Evolutionary conservation across 2,113 vertebrate genomes (phyloP).

Genomic region (Pogona vitticeps): DNA sequence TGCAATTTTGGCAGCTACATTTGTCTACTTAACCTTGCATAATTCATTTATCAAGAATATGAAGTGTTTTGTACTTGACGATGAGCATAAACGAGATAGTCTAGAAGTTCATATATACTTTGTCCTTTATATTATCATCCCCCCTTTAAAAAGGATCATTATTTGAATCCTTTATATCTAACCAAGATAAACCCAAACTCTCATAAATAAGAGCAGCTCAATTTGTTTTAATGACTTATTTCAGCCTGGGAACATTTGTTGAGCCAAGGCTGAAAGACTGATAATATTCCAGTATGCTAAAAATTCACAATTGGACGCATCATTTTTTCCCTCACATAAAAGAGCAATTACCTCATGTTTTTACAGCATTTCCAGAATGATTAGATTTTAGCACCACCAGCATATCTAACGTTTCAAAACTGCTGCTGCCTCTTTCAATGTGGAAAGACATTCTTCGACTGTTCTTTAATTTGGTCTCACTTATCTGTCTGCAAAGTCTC

Average conservation of each 20-base stretch:
- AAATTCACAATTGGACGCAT: conserved; percentile 72
- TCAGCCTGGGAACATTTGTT: conserved; percentile 67
- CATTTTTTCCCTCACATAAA: conserved; percentile 74
- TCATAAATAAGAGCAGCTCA: conserved; percentile 71
- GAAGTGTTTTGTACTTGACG: conserved; percentile 62
- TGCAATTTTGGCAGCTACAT: conserved; percentile 52
- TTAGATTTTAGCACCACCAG: conserved; percentile 68
- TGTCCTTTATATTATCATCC: conserved; percentile 64
- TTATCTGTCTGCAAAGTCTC: conserved; percentile 72
- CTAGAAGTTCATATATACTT: conserved; percentile 61
- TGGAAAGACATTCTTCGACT: conserved; percentile 62
- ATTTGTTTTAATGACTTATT: conserved; percentile 69
- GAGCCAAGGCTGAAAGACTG: conserved; percentile 47
- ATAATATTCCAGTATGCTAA: conserved; percentile 69
- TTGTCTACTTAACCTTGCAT: conserved; percentile 40
- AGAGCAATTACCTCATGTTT: conserved; percentile 75
- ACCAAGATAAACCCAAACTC: conserved; percentile 71
- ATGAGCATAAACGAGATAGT: conserved; percentile 66
- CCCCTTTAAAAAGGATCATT: conserved; percentile 51
- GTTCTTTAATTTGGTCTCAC: conserved; percentile 72
- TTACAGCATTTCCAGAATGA: conserved; percentile 70
- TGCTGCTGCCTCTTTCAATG: conserved; percentile 68
- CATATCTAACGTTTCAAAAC: conserved; percentile 52
- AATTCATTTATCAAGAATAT: conserved; percentile 64
- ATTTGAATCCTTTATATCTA: conserved; percentile 69